These are phyloP conservation scores for Meiosimyza platycephala DNA, from an alignment of 2,888 invertebrate species.

Conservation along the genomic window DNA sequence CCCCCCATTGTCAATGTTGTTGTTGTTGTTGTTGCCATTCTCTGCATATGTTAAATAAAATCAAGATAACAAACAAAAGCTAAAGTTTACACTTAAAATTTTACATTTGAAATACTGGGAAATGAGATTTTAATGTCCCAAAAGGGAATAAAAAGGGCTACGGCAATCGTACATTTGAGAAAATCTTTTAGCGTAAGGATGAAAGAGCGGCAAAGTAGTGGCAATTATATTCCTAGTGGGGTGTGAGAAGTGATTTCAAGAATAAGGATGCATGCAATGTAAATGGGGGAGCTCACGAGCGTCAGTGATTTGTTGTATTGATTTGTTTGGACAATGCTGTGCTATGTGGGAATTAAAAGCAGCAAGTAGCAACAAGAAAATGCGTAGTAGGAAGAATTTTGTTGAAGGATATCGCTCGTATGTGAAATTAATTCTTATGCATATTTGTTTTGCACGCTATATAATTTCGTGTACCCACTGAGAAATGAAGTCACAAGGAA, in stretches of 20 bases:
- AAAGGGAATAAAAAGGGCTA: constrained; percentile 56
- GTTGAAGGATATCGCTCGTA: no score
- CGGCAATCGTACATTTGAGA: neutral
- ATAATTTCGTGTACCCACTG: no score
- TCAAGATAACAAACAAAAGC: constrained; percentile 40
- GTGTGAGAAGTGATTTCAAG: constrained; percentile 51
- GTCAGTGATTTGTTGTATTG: constrained; percentile 34
- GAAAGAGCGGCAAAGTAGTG: no score
- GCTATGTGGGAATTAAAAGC: neutral
- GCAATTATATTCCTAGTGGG: constrained; percentile 17
- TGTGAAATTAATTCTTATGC: no score
- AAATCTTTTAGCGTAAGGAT: no score
- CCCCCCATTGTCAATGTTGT: constrained; percentile 33
- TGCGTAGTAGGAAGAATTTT: neutral
- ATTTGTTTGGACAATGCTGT: constrained; percentile 28
- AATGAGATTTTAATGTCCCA: constrained; percentile 66
- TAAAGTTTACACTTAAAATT: constrained; percentile 30
- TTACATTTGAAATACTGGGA: constrained; percentile 37
- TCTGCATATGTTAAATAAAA: constrained; percentile 56
- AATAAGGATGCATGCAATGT: constrained; percentile 4
- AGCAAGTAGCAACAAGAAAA: constrained; percentile 6
- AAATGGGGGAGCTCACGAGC: constrained; percentile 2
- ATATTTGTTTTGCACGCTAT: no score
- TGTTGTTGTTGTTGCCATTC: constrained; percentile 45
- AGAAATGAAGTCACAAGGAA: no score